Conservation (phyloP, 2,888 invertebrate species). For the Strigamia crassipes region DNA sequence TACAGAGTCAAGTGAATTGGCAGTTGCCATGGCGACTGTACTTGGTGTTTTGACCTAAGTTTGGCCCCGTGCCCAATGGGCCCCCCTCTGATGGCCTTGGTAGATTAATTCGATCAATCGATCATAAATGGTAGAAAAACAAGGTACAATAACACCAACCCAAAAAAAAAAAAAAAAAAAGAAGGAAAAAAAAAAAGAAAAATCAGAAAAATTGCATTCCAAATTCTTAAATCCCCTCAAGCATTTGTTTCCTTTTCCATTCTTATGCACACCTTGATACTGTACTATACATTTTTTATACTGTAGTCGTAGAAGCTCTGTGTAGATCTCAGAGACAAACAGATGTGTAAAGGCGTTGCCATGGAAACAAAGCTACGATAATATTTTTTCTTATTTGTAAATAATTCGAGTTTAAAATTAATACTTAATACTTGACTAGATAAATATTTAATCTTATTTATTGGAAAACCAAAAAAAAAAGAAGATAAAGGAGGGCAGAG, state of each 20-base stretch:
- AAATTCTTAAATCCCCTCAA: background rate
- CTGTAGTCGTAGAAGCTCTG: background rate
- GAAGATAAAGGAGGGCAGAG: background rate
- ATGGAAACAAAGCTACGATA: background rate
- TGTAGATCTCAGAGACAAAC: background rate
- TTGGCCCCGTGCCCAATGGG: conserved; percentile 41
- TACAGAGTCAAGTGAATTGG: conserved; percentile 35
- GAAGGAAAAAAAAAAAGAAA: background rate
- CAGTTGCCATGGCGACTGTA: conserved; percentile 19
- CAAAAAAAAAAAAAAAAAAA: background rate
- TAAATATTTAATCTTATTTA: background rate
- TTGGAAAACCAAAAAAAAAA: background rate
- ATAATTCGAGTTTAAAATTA: background rate
- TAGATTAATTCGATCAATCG: conserved; percentile 40
- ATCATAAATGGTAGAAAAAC: conserved; percentile 27
- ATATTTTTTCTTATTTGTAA: background rate
- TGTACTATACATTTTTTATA: background rate
- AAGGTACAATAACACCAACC: background rate
- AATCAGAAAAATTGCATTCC: background rate
- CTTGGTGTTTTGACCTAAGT: conserved; percentile 38
- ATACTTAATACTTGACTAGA: too few species aligned
- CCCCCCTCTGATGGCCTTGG: conserved; percentile 36
- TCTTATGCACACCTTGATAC: background rate
- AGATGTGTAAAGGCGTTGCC: background rate
- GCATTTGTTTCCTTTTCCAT: background rate